phyloP scores from a whole-genome alignment of 1,140 invertebrate genomes.

The Drosophila rhopaloa region DNA sequence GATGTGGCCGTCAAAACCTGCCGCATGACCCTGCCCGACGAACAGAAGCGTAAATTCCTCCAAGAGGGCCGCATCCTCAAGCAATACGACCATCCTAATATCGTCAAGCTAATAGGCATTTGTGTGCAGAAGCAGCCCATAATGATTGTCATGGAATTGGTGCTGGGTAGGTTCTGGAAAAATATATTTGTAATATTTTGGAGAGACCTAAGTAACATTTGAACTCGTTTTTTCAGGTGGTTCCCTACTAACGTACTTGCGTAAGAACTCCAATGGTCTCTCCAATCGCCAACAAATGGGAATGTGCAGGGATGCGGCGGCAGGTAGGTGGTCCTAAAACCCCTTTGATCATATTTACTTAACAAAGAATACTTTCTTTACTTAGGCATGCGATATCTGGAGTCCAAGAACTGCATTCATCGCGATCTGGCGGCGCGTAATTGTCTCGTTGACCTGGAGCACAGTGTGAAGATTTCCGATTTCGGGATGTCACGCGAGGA shows the following conservation, averaged over 20 bases:
- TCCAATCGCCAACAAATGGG: conserved; percentile 90
- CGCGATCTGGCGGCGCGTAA: conserved; percentile 97
- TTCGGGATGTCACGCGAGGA: conserved; percentile 99
- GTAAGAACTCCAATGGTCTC: conserved; percentile 90
- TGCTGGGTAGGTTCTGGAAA: conserved; percentile 46
- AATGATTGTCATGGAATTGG: conserved; percentile 98
- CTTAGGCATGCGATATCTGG: conserved; percentile 94
- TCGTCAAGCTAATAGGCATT: conserved; percentile 98
- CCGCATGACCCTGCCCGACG: conserved; percentile 95
- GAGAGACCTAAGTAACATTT: neutral
- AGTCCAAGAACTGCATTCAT: conserved; percentile 98
- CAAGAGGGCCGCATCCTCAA: conserved; percentile 98
- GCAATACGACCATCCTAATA: conserved; percentile 98
- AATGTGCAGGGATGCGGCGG: conserved; percentile 97
- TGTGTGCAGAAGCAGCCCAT: conserved; percentile 99
- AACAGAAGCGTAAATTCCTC: conserved; percentile 98
- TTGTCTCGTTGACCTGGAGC: conserved; percentile 91
- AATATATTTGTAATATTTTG: neutral
- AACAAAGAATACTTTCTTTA: neutral
- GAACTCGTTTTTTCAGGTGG: conserved; percentile 89
- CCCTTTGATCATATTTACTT: neutral
- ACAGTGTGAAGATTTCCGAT: conserved; percentile 97
- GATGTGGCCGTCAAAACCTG: conserved; percentile 99
- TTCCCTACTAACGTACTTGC: conserved; percentile 94
- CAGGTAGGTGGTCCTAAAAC: conserved; percentile 85